phyloP scores from a whole-genome alignment of 2,888 invertebrate species.

The Ceraclea dissimilis region DNA sequence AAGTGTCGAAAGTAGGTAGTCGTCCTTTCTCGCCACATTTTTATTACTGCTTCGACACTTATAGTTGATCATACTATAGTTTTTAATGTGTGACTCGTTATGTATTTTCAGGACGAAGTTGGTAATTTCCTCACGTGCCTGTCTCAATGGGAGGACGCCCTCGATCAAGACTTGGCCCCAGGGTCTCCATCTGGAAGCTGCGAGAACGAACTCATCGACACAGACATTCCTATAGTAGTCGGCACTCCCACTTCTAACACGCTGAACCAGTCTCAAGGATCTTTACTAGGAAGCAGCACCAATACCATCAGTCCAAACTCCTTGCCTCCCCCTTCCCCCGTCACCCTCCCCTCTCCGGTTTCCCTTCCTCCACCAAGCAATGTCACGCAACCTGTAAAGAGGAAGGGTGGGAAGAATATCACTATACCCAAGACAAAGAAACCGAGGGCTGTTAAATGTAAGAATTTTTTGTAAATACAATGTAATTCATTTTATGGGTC shows the following conservation, averaged over 20 bases:
- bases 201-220: slow-evolving; percentile 24
- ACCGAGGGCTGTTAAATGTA: slow-evolving; percentile 7
- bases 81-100: too few relatives aligned
- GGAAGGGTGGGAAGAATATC: slow-evolving; percentile 5
- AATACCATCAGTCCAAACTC: slow-evolving; percentile 1
- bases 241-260: slow-evolving; percentile 10
- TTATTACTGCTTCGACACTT: too few relatives aligned
- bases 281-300: not conserved
- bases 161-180: slow-evolving; percentile 29
- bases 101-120: slow-evolving; percentile 22
- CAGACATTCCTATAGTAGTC: slow-evolving; percentile 30
- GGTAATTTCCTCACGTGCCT: slow-evolving; percentile 25
- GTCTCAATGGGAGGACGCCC: slow-evolving; percentile 36
- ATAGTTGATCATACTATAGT: too few relatives aligned
- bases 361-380: not conserved
- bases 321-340: slow-evolving; percentile 6
- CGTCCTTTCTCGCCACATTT: too few relatives aligned
- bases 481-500: not conserved
- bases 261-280: not conserved
- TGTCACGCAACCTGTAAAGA: not conserved
- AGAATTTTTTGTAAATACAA: not conserved
- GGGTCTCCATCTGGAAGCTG: slow-evolving; percentile 7
- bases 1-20: too few relatives aligned
- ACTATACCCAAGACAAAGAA: slow-evolving; percentile 8
- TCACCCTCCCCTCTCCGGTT: not conserved